Percentiles rank a stretch among this genome's conserved stretches.
Evolutionary conservation across 1,140 invertebrate genomes (phyloP).

Genomic region (Camponotus floridanus): DNA sequence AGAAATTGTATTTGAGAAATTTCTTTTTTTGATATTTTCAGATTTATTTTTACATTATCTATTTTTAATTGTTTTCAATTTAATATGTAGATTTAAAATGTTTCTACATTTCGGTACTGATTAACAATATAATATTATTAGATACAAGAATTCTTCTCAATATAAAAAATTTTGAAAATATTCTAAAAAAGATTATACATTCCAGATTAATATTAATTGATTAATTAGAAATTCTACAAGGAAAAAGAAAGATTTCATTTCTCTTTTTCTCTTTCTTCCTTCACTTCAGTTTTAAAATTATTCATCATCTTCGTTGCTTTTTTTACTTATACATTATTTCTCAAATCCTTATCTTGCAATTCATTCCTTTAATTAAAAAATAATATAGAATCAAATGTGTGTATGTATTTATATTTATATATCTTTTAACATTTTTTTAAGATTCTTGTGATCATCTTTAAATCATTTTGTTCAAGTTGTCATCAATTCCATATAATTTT

Average conservation of each 20-base stretch:
- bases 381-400: not conserved
- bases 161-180: not conserved
- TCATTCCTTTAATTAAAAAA: not conserved
- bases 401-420: not conserved
- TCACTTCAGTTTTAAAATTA: slow-evolving; percentile 20
- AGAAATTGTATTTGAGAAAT: not conserved
- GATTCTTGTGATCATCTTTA: not conserved
- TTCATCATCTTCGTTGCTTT: not conserved
- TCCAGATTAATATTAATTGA: not conserved
- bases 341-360: not conserved
- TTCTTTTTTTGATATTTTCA: not conserved
- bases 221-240: not conserved
- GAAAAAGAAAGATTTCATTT: not conserved
- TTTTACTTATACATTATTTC: slow-evolving; percentile 11
- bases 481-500: not conserved
- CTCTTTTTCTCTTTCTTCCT: not conserved
- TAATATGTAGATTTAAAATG: not conserved
- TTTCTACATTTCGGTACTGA: not conserved
- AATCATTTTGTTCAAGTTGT: not conserved
- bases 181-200: not conserved
- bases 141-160: not conserved
- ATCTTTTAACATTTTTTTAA: not conserved
- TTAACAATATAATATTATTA: slow-evolving; percentile 4
- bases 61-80: not conserved
- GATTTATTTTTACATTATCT: not conserved